These are phyloP conservation scores for Cataglyphis cursor DNA, from an alignment of 2,888 invertebrate species.

Conservation along the genomic window DNA sequence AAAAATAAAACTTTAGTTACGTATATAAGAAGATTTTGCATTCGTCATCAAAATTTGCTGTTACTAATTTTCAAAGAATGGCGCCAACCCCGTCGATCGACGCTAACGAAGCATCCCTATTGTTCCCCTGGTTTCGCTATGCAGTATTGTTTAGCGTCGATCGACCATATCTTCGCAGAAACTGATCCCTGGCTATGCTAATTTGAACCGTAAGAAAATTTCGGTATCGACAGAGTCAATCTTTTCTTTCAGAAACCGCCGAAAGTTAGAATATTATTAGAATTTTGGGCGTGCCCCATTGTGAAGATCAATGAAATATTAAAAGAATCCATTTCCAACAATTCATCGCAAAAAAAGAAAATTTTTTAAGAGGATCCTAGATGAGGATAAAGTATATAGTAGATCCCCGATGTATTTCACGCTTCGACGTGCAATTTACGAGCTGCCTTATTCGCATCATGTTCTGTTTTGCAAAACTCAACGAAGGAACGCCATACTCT, in stretches of 20 bases:
- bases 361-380: constrained; percentile 40
- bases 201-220: constrained; percentile 68
- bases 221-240: constrained; percentile 12
- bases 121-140: constrained; percentile 79
- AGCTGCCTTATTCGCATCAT: constrained; percentile 67
- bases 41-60: neutral
- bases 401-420: constrained; percentile 65
- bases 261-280: constrained; percentile 23
- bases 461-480: constrained; percentile 54
- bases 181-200: constrained; percentile 26
- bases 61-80: constrained; percentile 13
- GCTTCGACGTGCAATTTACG: constrained; percentile 70
- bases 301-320: neutral
- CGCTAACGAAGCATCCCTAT: constrained; percentile 53
- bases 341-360: neutral
- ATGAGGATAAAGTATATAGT: constrained; percentile 47
- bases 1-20: neutral
- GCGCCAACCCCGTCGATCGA: neutral
- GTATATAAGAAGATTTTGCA: neutral
- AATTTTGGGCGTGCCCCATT: neutral
- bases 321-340: neutral
- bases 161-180: constrained; percentile 45
- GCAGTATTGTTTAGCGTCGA: constrained; percentile 72
- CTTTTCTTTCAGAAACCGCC: constrained; percentile 56
- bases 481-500: constrained; percentile 56